A percentile compares a stretch with the other conserved stretches of the same genome.
Conservation (phyloP, 2,113 vertebrate species). For the Ceuthmochares aereus region DNA sequence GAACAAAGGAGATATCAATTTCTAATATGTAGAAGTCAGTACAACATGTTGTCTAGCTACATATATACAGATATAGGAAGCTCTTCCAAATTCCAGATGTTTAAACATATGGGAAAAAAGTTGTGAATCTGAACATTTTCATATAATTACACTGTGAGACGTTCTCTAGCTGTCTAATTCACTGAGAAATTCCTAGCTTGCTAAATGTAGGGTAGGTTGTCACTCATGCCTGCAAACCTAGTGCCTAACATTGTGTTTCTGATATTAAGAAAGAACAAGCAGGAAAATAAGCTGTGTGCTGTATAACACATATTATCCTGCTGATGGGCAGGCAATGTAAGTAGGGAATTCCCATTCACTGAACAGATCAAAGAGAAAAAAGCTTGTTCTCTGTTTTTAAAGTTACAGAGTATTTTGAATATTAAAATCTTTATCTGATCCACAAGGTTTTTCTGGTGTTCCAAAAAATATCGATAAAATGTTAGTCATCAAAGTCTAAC, state of each 20-base stretch:
- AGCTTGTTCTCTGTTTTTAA: neutral
- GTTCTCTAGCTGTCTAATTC: slow-evolving; percentile 14
- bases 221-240: neutral
- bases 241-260: neutral
- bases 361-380: neutral
- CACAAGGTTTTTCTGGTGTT: neutral
- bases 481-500: neutral
- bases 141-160: slow-evolving; percentile 56
- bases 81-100: slow-evolving; percentile 63
- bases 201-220: neutral
- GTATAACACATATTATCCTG: neutral
- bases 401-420: neutral
- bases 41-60: slow-evolving; percentile 5
- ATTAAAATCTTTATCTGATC: neutral
- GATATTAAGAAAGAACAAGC: neutral
- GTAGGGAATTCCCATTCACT: neutral
- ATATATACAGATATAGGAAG: neutral
- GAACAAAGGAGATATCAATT: neutral
- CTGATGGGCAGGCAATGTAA: neutral
- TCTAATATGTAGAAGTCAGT: slow-evolving; percentile 10
- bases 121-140: slow-evolving; percentile 44
- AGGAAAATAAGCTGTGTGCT: neutral
- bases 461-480: neutral
- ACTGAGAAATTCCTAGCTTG: slow-evolving; percentile 43
- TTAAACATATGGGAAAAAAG: slow-evolving; percentile 60